A percentile compares a stretch with the other conserved stretches of the same genome.
phyloP scores from a whole-genome alignment of 2,888 invertebrate species.

The Ectropis crepuscularia region DNA sequence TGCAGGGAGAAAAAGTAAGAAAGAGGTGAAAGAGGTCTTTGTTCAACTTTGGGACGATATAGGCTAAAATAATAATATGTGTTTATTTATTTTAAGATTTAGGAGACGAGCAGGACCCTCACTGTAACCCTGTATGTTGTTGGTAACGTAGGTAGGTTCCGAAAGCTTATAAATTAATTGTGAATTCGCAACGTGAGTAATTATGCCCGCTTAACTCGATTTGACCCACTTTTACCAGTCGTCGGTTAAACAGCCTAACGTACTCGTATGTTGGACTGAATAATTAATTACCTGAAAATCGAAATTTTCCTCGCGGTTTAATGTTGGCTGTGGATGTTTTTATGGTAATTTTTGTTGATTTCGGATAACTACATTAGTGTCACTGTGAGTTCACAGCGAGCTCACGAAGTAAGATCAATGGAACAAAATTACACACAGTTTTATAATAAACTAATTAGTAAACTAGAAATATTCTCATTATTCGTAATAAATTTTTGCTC shows the following conservation, averaged over 20 bases:
- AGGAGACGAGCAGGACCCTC: no score
- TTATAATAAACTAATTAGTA: no score
- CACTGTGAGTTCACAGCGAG: no score
- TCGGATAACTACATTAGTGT: not conserved
- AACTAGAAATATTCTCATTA: no score
- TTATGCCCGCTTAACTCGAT: conserved; percentile 65
- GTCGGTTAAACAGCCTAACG: conserved; percentile 42
- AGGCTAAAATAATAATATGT: no score
- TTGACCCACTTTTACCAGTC: conserved; percentile 65
- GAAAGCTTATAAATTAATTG: conserved; percentile 70
- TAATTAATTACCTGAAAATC: conserved; percentile 54
- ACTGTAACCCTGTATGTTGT: conserved; percentile 39
- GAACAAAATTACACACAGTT: no score
- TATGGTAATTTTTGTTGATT: not conserved
- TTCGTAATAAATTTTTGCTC: no score
- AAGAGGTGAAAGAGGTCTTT: no score
- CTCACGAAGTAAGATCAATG: no score
- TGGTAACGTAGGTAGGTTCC: conserved; percentile 51
- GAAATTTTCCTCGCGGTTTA: conserved; percentile 31
- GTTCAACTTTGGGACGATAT: no score
- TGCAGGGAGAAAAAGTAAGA: no score
- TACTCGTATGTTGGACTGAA: conserved; percentile 46
- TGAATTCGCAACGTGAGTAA: conserved; percentile 65
- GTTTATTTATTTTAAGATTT: conserved; percentile 9
- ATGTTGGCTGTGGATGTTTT: not conserved